A percentile compares a stretch with the other conserved stretches of the same genome.
Conservation (phyloP, 2,797 vertebrate genomes). For the Malurus leucopterus region DNA sequence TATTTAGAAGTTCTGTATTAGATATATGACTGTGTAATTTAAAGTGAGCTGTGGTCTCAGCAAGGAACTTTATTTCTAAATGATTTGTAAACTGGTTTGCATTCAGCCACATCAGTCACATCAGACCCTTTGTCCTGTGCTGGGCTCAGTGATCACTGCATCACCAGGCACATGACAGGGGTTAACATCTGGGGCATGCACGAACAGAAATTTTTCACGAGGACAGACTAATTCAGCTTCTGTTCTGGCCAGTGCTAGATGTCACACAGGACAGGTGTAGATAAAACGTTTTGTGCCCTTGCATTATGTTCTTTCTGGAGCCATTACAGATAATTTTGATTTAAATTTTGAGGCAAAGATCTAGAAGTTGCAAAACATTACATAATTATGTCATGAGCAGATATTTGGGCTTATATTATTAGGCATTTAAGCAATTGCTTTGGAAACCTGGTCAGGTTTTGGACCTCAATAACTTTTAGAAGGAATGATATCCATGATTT, state of each 20-base stretch:
- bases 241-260: background rate
- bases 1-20: background rate
- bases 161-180: background rate
- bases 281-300: background rate
- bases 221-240: background rate
- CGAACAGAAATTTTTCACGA: background rate
- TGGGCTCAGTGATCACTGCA: fast-evolving
- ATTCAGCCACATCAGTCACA: background rate
- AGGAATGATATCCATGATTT: background rate
- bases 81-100: background rate
- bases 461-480: background rate
- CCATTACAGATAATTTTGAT: background rate
- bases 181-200: background rate
- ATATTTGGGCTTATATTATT: background rate
- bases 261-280: background rate
- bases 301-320: background rate
- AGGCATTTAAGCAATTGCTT: background rate
- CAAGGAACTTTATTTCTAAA: background rate
- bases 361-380: background rate
- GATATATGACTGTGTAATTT: background rate
- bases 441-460: background rate
- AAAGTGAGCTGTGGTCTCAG: background rate
- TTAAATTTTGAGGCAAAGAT: background rate
- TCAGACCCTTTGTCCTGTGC: background rate
- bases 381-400: background rate